Conservation (phyloP, 2,113 vertebrate genomes). For the Aptenodytes patagonicus region DNA sequence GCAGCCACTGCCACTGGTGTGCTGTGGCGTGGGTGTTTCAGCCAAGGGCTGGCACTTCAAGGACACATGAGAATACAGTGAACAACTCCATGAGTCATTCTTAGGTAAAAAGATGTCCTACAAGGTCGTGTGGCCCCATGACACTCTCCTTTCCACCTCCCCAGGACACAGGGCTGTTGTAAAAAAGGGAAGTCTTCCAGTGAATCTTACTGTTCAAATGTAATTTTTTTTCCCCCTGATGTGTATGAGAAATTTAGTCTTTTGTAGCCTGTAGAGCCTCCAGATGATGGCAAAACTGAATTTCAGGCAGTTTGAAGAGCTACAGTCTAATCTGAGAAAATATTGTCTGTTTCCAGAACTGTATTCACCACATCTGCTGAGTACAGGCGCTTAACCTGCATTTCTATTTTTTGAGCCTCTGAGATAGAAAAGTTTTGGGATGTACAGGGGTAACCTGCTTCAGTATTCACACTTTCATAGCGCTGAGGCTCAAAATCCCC, state of each 20-base stretch:
- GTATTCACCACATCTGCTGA: not conserved
- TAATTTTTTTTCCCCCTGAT: not conserved
- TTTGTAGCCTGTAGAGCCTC: not conserved
- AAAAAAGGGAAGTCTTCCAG: not conserved
- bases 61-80: not conserved
- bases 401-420: not conserved
- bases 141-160: not conserved
- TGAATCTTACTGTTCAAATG: not conserved
- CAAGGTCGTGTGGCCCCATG: accelerated
- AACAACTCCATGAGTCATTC: not conserved
- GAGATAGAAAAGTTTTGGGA: not conserved
- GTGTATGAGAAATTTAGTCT: not conserved
- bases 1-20: not conserved
- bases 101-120: not conserved
- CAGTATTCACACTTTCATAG: not conserved
- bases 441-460: not conserved
- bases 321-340: not conserved
- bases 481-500: not conserved
- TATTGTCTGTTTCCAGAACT: not conserved
- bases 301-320: constrained; percentile 10
- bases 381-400: not conserved
- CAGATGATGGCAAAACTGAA: not conserved
- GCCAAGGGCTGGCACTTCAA: not conserved
- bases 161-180: not conserved
- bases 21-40: not conserved